Evolutionary conservation across 1,140 invertebrate genomes (phyloP).

Genomic region (Dreissena rostriformis): DNA sequence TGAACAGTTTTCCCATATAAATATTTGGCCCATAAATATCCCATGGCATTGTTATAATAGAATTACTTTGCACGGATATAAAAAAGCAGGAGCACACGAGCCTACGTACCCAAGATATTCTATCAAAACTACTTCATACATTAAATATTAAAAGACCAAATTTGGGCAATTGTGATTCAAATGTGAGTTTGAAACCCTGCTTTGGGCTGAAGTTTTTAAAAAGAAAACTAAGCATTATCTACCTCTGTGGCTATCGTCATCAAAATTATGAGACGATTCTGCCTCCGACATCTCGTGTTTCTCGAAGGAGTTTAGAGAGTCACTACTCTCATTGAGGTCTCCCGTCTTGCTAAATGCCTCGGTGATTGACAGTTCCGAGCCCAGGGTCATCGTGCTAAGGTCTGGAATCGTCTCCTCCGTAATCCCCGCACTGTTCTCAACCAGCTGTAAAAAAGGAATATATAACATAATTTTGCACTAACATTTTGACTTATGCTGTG

Average conservation of each 20-base stretch:
- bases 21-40: no score
- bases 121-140: no score
- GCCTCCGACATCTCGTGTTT: slow-evolving; percentile 62
- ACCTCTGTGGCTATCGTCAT: slow-evolving; percentile 33
- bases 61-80: no score
- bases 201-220: no score
- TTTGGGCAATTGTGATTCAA: no score
- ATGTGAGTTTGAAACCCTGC: no score
- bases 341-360: slow-evolving; percentile 52
- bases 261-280: slow-evolving; percentile 32
- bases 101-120: no score
- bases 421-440: slow-evolving; percentile 59
- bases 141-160: no score
- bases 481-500: background rate
- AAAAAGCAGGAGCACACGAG: no score
- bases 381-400: slow-evolving; percentile 58
- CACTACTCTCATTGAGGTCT: slow-evolving; percentile 42
- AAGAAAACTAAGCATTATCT: background rate
- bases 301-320: slow-evolving; percentile 67
- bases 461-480: no score
- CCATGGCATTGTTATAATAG: no score
- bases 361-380: slow-evolving; percentile 51
- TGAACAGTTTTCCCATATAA: no score
- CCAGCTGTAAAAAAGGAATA: slow-evolving; percentile 44
- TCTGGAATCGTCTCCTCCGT: slow-evolving; percentile 62